Evolutionary conservation across 23 tunicate genomes (phyloP).

Genomic region (Botrylloides violaceus): DNA sequence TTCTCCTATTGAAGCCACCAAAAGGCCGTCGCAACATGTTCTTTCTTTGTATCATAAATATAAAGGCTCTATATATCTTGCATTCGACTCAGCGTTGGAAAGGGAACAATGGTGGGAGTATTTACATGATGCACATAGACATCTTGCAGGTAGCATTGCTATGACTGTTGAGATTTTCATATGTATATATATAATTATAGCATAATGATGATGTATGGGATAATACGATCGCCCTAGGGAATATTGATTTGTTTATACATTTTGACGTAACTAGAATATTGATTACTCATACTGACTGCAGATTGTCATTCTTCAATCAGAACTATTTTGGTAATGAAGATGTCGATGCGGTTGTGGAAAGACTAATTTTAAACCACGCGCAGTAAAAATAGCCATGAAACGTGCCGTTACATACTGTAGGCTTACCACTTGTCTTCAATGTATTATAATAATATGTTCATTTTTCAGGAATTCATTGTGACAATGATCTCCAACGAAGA

Average conservation of each 20-base stretch:
- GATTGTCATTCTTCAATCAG: background rate
- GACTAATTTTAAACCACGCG: background rate
- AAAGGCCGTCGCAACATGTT: constrained; percentile 71
- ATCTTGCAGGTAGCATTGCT: constrained; percentile 44
- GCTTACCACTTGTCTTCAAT: too few relatives aligned
- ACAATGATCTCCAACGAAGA: constrained; percentile 32
- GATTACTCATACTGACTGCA: background rate
- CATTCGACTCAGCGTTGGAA: constrained; percentile 63
- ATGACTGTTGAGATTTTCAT: background rate
- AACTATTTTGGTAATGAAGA: background rate
- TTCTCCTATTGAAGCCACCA: constrained; percentile 24
- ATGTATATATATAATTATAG: too few relatives aligned
- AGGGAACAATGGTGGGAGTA: constrained; percentile 56
- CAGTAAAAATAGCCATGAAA: too few relatives aligned
- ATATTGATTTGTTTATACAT: too few relatives aligned
- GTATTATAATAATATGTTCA: too few relatives aligned
- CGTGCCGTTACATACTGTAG: too few relatives aligned
- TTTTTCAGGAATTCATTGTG: constrained; percentile 47
- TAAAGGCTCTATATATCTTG: constrained; percentile 45
- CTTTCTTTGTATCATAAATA: constrained; percentile 46
- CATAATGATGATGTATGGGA: too few relatives aligned
- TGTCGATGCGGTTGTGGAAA: background rate
- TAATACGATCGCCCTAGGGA: too few relatives aligned
- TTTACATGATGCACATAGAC: constrained; percentile 41
- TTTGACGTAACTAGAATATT: too few relatives aligned